A percentile compares a stretch with the other conserved stretches of the same genome.
Conservation (phyloP, 2,797 vertebrate genomes). For the Syngnathus acus region DNA sequence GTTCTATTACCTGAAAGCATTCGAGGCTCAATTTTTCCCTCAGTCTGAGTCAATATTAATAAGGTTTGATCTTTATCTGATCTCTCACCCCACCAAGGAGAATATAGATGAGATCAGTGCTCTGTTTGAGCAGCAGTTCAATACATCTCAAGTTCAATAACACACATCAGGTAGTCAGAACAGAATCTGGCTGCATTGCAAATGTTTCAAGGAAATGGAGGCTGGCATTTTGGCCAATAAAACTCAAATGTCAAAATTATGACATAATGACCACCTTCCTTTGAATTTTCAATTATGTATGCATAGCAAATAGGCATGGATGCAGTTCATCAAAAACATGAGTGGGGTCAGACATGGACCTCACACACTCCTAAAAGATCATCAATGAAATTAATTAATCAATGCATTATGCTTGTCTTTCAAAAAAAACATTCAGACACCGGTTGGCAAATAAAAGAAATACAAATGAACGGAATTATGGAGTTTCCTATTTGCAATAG, state of each 20-base stretch:
- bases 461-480: neutral
- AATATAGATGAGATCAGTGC: conserved; percentile 71
- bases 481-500: neutral
- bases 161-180: conserved; percentile 53
- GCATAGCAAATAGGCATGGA: no score
- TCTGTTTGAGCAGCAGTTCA: conserved; percentile 72
- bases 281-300: neutral
- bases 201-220: conserved; percentile 54
- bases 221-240: conserved; percentile 51
- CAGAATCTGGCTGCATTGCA: conserved; percentile 48
- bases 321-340: no score
- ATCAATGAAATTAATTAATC: neutral
- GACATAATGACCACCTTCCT: neutral
- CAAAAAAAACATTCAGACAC: neutral
- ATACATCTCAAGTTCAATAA: conserved; percentile 65
- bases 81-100: conserved; percentile 68
- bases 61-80: conserved; percentile 75
- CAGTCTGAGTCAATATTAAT: conserved; percentile 73
- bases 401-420: neutral
- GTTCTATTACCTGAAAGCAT: conserved; percentile 68
- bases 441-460: neutral
- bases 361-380: neutral
- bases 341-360: neutral
- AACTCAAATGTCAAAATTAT: neutral
- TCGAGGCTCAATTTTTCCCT: conserved; percentile 62